phyloP scores from a whole-genome alignment of 2,113 vertebrate species.

The Antennarius striatus region DNA sequence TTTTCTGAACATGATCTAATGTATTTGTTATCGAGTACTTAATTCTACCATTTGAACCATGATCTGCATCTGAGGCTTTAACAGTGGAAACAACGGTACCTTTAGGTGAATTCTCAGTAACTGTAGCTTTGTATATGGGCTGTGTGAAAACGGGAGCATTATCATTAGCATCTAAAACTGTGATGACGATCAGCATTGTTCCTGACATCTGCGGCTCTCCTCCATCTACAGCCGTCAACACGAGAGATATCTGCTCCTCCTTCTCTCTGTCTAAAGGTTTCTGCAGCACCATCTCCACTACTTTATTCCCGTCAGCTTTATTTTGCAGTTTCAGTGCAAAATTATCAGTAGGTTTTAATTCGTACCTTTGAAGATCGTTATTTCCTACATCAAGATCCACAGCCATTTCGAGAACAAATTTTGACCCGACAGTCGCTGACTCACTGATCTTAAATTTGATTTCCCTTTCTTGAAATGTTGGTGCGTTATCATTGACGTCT shows the following conservation, averaged over 20 bases:
- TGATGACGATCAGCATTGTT: constrained; percentile 61
- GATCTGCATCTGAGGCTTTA: constrained; percentile 71
- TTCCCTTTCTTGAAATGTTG: constrained; percentile 47
- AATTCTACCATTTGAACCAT: constrained; percentile 33
- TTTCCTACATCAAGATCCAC: constrained; percentile 77
- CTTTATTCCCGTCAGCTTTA: constrained; percentile 23
- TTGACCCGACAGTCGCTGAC: constrained; percentile 63
- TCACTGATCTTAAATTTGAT: constrained; percentile 80
- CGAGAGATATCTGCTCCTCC: constrained; percentile 36
- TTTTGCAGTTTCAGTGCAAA: constrained; percentile 58
- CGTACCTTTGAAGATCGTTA: constrained; percentile 78
- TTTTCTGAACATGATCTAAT: not conserved
- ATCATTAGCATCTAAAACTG: constrained; percentile 87
- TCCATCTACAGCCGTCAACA: constrained; percentile 60
- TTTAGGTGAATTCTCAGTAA: constrained; percentile 61
- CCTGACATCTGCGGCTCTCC: constrained; percentile 61
- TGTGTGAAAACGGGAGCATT: constrained; percentile 84
- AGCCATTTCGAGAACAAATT: constrained; percentile 72
- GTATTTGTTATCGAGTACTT: constrained; percentile 9
- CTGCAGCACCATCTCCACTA: constrained; percentile 63
- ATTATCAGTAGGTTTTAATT: constrained; percentile 67
- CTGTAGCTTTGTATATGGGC: constrained; percentile 56
- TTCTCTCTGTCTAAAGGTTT: constrained; percentile 67
- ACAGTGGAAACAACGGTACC: constrained; percentile 65
- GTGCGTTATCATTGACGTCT: constrained; percentile 12